Evolutionary conservation across 1,140 invertebrate species (phyloP).

Genomic region (Periplaneta americana): DNA sequence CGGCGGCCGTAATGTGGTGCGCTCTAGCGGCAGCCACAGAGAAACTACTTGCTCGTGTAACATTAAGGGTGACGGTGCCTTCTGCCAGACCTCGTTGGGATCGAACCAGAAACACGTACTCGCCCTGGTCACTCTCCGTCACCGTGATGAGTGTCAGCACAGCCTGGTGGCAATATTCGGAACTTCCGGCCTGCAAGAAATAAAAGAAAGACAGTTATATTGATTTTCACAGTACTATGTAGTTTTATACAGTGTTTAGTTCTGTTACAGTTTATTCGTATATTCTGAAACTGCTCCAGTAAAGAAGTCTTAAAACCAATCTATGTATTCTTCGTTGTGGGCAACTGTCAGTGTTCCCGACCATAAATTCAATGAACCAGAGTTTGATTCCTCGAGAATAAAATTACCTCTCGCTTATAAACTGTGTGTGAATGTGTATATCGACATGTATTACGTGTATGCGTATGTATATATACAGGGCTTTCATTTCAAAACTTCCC

Average conservation of each 20-base stretch:
- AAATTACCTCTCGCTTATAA: no score
- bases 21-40: constrained; percentile 4
- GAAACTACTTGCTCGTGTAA: constrained; percentile 41
- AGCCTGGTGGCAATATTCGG: constrained; percentile 45
- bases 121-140: constrained; percentile 47
- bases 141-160: constrained; percentile 45
- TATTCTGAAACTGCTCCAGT: background rate
- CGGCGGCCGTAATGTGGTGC: background rate
- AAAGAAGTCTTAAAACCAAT: background rate
- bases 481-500: no score
- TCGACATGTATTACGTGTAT: no score
- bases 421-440: no score
- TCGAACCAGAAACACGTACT: constrained; percentile 48
- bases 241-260: background rate
- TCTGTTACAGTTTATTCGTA: background rate
- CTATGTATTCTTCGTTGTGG: no score
- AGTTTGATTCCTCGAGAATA: no score
- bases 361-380: no score
- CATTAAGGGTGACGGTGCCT: constrained; percentile 47
- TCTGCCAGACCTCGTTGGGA: constrained; percentile 49
- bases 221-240: background rate
- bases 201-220: constrained; percentile 10
- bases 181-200: constrained; percentile 42
- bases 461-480: no score
- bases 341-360: no score